Base-by-base conservation (phyloP, 2,113 vertebrate genomes). In the Corythornis cristatus region DNA sequence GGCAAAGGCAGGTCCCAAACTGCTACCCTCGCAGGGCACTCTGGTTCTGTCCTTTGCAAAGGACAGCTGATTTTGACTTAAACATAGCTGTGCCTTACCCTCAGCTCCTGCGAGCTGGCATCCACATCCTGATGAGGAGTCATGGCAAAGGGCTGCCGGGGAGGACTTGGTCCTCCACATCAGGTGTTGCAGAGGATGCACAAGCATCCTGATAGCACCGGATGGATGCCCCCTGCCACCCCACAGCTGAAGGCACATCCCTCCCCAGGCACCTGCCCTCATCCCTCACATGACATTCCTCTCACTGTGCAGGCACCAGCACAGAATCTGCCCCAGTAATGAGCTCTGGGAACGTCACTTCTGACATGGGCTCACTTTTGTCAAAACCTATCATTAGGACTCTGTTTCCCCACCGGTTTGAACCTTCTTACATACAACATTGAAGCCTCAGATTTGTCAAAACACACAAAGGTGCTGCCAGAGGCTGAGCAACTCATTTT, bases 391-490 rank as follows among this genome's bases (percentile, higher is more conserved):
- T 77, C 83, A 78, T 17, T 20, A 51, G 60, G 62, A 37, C 83
- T 86, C 80, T 57, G 46, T 84, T 96, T 84, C 74, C 88, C 31
- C 35, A 40, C 67, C 87, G 70, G 85, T 95, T 90, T 54, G 79
- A 96, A 86, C 84, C 45, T 83, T 53, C 43, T 28, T 76, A 70
- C 33, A 6, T 31, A 86, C 85, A 94, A 94, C 89, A 80, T 3
- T 94, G 93, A 94, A 88, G 77, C 31, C 71, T 93, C 83, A n/a
- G 88, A 88, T 93, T 94, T 96, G 96, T 97, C 96, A 97, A 96
- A 97, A 97, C 93, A 96, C 0, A 51, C 77, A 80, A 95, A 92
- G 96, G 95, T 94, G 94, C 89, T 96, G 96, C 96, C 96, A 97
- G 88, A 93, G 91, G 68, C 86, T 97, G 90, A 96, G 81, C 48